Conservation (phyloP, 1,140 invertebrate genomes). For the Parasteatoda tepidariorum region DNA sequence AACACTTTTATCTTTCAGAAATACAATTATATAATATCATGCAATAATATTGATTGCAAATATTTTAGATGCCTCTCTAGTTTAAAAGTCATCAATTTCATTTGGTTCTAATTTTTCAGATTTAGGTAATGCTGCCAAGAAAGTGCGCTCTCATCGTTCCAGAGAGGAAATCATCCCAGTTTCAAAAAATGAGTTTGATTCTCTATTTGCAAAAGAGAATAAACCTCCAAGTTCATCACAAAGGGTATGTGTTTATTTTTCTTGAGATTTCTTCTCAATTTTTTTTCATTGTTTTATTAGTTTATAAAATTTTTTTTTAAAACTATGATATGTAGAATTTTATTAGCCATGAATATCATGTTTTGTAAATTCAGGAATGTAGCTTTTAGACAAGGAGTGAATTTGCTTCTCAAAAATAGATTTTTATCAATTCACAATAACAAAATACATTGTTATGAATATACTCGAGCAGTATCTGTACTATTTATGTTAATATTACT, state of each 20-base stretch:
- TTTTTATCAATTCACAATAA: no score
- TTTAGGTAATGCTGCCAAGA: slow-evolving; percentile 2
- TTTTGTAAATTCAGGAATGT: no score
- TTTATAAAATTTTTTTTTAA: neutral
- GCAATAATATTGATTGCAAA: no score
- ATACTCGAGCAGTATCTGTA: no score
- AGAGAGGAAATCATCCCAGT: neutral
- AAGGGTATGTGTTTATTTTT: slow-evolving; percentile 19
- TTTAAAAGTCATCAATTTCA: no score
- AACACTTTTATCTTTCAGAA: no score
- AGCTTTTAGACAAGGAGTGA: no score
- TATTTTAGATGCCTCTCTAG: no score
- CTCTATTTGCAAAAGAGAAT: slow-evolving; percentile 44
- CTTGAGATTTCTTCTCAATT: neutral
- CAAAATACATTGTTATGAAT: no score
- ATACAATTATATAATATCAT: no score
- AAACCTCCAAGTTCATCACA: slow-evolving; percentile 34
- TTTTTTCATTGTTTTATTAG: neutral
- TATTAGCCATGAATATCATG: neutral
- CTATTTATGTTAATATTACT: no score
- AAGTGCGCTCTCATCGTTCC: slow-evolving; percentile 4
- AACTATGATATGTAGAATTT: neutral
- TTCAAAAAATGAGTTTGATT: slow-evolving; percentile 34
- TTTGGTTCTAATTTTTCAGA: slow-evolving; percentile 12
- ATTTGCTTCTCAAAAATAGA: no score